Base-by-base conservation (phyloP, 1,140 invertebrate species). In the Pseudomyrmex gracilis region DNA sequence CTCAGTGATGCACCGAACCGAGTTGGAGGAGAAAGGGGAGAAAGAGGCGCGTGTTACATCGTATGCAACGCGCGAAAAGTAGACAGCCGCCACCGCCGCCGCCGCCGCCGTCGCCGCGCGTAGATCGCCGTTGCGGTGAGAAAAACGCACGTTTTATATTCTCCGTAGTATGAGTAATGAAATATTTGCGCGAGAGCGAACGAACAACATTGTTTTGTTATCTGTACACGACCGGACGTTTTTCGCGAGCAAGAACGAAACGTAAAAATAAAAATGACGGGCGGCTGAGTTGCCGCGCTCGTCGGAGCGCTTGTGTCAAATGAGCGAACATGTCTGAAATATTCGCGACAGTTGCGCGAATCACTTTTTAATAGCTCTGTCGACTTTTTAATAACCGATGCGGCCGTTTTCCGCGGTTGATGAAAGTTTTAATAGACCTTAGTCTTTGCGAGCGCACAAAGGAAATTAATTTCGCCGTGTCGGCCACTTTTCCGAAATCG, bases 151-250 rank as follows among this genome's bases (percentile, higher is more conserved):
- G 22, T 80, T 80, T 70, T 58, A 49, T 20, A 24, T 80, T 73
- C 45, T 13, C 34, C 60, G 2, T 8, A 20, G 17, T 76, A 76
- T 74, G 80, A 82, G 64, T 82, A 82, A 74, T 73, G 61, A 74
- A 73, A 83, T 83, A 77, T 83, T 77, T 64, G 71, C 73, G 49
- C 49, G 49, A 2, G 64, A 77, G 58, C 71, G n/a, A 71, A 22
- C 20, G 17, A 60, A 49, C 53, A 71, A 71, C 70, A 60, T 71
- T 80, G 57, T 67, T 77, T 34, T 34, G 34, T 34, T 34, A 34
- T 34, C 5, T 7, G 5, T 34, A 34, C 5, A 34, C 34, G 34
- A 34, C 34, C 4, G 5, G 34, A 34, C 34, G 34, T 34, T 34
- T 34, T 7, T 34, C 67, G 8, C 9, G n/a, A 15, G 10, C 17